phyloP scores from a whole-genome alignment of 2,797 vertebrate genomes.

The Lepus oiostolus region DNA sequence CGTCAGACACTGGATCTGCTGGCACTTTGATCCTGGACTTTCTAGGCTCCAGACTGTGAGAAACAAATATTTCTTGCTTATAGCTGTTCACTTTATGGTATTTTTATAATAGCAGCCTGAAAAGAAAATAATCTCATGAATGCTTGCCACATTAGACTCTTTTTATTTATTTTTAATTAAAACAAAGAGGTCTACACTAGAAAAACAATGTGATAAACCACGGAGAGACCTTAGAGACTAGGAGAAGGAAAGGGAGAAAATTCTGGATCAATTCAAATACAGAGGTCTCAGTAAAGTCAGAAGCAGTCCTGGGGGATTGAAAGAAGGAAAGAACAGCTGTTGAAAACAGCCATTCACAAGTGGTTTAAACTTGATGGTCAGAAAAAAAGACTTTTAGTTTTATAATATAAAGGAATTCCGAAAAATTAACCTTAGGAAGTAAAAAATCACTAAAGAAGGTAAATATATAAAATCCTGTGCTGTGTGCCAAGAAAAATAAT shows the following conservation, averaged over 20 bases:
- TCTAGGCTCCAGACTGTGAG: not conserved
- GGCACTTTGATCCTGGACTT: not conserved
- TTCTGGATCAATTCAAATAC: not conserved
- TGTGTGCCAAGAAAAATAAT: constrained; percentile 21
- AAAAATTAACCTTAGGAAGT: constrained; percentile 56
- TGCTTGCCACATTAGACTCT: not conserved
- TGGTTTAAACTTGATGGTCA: not conserved
- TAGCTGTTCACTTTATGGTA: not conserved
- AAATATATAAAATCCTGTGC: constrained; percentile 27
- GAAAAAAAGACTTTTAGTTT: constrained; percentile 21
- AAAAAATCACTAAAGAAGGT: constrained; percentile 5
- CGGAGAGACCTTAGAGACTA: not conserved
- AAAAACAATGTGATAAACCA: constrained; percentile 4
- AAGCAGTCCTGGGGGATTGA: not conserved
- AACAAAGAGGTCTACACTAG: not conserved
- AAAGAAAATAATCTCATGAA: not conserved
- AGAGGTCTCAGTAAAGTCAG: not conserved
- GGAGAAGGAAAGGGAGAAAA: not conserved
- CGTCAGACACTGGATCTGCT: not conserved
- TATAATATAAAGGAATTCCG: not conserved
- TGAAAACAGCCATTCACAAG: not conserved
- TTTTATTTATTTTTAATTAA: constrained; percentile 37
- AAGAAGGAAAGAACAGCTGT: not conserved
- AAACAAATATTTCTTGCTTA: not conserved
- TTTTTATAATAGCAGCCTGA: not conserved